A percentile compares a stretch with the other conserved stretches of the same genome.
phyloP scores from a whole-genome alignment of 2,113 vertebrate species.

The Etheostoma cragini region DNA sequence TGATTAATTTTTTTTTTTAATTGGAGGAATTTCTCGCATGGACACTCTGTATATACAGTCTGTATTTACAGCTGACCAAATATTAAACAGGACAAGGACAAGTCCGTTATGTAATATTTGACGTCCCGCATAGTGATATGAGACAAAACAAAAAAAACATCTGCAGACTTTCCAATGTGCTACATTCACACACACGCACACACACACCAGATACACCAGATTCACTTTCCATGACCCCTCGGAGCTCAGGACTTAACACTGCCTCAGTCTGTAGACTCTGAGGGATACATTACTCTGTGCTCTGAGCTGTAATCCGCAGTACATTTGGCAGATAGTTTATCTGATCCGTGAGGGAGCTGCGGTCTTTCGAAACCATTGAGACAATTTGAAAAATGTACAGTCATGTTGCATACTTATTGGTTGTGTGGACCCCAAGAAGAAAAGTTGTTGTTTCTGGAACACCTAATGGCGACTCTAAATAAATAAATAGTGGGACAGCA shows the following conservation, averaged over 20 bases:
- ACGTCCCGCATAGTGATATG: slow-evolving; percentile 39
- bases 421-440: too few relatives aligned
- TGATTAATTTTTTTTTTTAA: background rate
- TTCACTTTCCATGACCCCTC: background rate
- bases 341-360: background rate
- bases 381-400: background rate
- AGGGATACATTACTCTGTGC: background rate
- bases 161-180: slow-evolving; percentile 48
- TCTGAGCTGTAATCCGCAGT: background rate
- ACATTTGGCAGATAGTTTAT: background rate
- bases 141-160: slow-evolving; percentile 38
- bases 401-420: too few relatives aligned
- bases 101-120: slow-evolving; percentile 59
- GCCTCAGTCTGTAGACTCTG: background rate
- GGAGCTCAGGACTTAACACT: background rate
- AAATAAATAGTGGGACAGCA: too few relatives aligned
- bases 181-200: background rate
- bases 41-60: slow-evolving; percentile 6
- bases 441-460: too few relatives aligned
- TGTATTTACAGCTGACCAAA: slow-evolving; percentile 62
- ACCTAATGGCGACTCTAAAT: too few relatives aligned
- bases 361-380: background rate
- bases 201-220: background rate
- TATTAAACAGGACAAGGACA: slow-evolving; percentile 37
- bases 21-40: background rate